Percentiles rank a stretch among this genome's conserved stretches.
Evolutionary conservation across 2,888 invertebrate species (phyloP).

Genomic region (Cataglyphis rosenhaueri): DNA sequence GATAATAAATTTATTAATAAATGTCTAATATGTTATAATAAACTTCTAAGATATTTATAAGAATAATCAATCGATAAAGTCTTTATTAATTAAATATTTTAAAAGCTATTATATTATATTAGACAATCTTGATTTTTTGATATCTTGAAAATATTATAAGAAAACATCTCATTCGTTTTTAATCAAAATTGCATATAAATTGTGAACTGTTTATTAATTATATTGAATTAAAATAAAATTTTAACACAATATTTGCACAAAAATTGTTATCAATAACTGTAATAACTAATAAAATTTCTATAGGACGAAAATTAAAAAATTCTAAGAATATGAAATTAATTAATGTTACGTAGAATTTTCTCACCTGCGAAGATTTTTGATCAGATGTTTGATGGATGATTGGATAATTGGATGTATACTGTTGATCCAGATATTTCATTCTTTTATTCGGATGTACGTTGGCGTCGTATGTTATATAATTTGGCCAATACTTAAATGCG

Average conservation of each 20-base stretch:
- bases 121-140: background rate
- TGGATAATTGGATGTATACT: background rate
- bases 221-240: background rate
- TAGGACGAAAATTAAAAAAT: background rate
- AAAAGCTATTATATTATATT: background rate
- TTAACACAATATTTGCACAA: background rate
- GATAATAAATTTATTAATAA: background rate
- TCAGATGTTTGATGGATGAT: background rate
- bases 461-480: background rate
- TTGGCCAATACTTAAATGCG: background rate
- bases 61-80: background rate
- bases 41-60: no score
- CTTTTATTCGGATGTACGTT: background rate
- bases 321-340: background rate
- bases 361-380: background rate
- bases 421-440: background rate
- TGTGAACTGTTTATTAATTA: background rate
- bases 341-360: background rate
- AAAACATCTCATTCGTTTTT: background rate
- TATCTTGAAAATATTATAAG: background rate
- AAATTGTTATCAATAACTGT: background rate
- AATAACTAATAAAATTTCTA: background rate
- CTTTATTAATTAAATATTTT: background rate
- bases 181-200: background rate
- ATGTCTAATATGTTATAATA: no score